phyloP scores from a whole-genome alignment of 1,140 invertebrate species.

The Leptopilina boulardi region DNA sequence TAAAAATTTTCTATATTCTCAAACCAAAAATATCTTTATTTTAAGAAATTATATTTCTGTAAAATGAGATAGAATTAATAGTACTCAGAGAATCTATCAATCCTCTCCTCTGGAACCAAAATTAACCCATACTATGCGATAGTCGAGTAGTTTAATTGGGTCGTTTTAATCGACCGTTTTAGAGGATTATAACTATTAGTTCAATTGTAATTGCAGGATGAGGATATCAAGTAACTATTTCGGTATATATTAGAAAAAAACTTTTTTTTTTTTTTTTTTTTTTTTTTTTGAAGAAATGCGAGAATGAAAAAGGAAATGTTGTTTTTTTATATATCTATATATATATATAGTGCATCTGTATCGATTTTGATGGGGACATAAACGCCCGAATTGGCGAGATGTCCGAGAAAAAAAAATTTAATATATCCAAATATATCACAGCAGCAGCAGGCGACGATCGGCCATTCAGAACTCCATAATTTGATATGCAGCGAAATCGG shows the following conservation, averaged over 20 bases:
- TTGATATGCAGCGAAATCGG: slow-evolving; percentile 74
- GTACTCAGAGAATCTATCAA: neutral
- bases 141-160: slow-evolving; percentile 20
- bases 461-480: slow-evolving; percentile 75
- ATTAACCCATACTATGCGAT: slow-evolving; percentile 18
- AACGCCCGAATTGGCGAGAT: slow-evolving; percentile 44
- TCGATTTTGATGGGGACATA: slow-evolving; percentile 47
- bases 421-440: slow-evolving; percentile 76
- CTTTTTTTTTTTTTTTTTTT: no score
- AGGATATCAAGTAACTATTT: slow-evolving; percentile 26
- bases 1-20: neutral
- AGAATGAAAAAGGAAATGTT: neutral
- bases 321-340: neutral
- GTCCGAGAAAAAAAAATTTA: slow-evolving; percentile 71
- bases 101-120: slow-evolving; percentile 9
- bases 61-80: neutral
- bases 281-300: neutral
- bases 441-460: slow-evolving; percentile 73
- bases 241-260: neutral
- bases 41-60: slow-evolving; percentile 6
- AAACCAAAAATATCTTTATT: neutral
- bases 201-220: slow-evolving; percentile 1
- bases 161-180: slow-evolving; percentile 22
- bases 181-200: slow-evolving; percentile 24
- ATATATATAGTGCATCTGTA: no score